phyloP scores from a whole-genome alignment of 2,888 invertebrate species.

The Pyrocoelia pectoralis region DNA sequence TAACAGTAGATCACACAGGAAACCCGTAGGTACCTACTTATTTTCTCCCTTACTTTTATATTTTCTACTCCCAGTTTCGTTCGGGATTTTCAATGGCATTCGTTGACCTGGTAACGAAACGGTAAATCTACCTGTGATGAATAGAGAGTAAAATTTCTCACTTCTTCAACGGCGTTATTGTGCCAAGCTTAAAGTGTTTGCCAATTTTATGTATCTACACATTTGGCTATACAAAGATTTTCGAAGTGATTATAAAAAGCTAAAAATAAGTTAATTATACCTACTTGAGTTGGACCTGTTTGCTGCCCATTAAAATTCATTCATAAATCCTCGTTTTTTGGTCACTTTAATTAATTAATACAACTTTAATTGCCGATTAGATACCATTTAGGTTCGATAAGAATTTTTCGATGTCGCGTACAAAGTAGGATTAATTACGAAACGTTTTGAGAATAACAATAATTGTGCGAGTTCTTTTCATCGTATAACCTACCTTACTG shows the following conservation, averaged over 20 bases:
- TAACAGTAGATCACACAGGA: neutral
- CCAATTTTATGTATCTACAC: no score
- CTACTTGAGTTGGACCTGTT: neutral
- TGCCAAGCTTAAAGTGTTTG: neutral
- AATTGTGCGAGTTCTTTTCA: no score
- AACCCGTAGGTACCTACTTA: neutral
- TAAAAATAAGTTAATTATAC: no score
- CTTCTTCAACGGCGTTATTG: neutral
- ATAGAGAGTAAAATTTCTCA: neutral
- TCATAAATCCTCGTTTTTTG: neutral
- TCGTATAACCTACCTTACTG: no score
- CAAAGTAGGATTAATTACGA: no score
- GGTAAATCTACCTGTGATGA: slow-evolving; percentile 6
- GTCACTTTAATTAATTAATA: neutral
- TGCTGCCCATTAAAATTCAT: neutral
- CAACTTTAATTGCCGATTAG: neutral
- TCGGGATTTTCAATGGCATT: slow-evolving; percentile 27
- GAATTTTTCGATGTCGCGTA: neutral
- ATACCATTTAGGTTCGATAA: neutral
- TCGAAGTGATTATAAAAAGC: no score
- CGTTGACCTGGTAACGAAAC: slow-evolving; percentile 26
- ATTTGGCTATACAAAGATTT: no score
- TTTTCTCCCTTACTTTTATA: neutral
- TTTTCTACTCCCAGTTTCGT: neutral
- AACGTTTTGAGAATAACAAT: neutral